Evolutionary conservation across 2,888 invertebrate species (phyloP).

Genomic region (Orthosia gothica): DNA sequence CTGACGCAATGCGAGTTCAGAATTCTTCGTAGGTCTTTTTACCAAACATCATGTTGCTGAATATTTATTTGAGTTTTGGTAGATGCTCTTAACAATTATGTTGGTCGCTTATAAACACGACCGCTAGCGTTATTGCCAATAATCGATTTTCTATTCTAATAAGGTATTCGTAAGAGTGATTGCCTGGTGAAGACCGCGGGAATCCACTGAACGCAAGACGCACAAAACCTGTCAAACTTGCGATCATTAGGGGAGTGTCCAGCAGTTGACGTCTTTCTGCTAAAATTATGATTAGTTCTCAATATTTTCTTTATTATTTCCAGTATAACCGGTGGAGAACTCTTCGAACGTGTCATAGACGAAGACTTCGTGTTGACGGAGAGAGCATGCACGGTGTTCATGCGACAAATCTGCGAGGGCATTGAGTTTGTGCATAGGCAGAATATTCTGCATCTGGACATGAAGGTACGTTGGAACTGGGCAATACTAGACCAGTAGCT

Average conservation of each 20-base stretch:
- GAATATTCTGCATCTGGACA: conserved; percentile 98
- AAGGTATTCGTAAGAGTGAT: too few species aligned
- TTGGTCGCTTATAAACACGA: not conserved
- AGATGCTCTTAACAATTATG: not conserved
- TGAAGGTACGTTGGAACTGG: conserved; percentile 94
- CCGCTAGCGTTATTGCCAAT: too few species aligned
- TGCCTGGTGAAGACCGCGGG: too few species aligned
- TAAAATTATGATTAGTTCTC: not conserved
- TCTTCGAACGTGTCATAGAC: conserved; percentile 99
- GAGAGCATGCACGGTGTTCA: conserved; percentile 98
- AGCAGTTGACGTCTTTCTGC: too few species aligned
- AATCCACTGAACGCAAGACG: too few species aligned
- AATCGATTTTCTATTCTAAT: too few species aligned
- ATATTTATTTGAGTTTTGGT: not conserved
- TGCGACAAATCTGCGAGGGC: conserved; percentile 99
- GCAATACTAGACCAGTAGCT: too few species aligned
- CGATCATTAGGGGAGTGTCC: too few species aligned
- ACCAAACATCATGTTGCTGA: too few species aligned
- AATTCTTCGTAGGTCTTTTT: not conserved
- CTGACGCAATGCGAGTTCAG: not conserved
- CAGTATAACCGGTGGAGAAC: conserved; percentile 99
- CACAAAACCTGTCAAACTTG: too few species aligned
- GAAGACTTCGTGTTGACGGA: conserved; percentile 99
- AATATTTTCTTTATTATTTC: conserved; percentile 70
- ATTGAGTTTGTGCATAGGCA: conserved; percentile 99